Percentiles rank a stretch among this genome's conserved stretches.
Evolutionary conservation across 2,113 vertebrate genomes (phyloP).

Genomic region (Scartelaos histophorus): DNA sequence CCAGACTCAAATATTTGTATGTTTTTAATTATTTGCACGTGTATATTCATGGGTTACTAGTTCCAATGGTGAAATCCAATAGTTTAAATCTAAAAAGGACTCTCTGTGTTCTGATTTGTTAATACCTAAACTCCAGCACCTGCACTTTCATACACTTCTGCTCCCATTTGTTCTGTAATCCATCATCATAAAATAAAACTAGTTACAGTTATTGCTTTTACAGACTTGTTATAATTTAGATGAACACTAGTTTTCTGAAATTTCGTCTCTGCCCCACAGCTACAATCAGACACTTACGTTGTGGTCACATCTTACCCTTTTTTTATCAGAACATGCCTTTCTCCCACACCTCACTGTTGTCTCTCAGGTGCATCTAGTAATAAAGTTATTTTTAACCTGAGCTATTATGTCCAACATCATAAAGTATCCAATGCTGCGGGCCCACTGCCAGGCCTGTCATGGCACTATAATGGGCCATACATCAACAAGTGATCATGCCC

Average conservation of each 20-base stretch:
- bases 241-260: not conserved
- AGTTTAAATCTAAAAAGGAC: too few species aligned
- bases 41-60: too few species aligned
- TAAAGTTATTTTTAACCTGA: constrained; percentile 65
- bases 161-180: too few species aligned
- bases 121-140: too few species aligned
- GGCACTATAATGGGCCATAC: constrained; percentile 58
- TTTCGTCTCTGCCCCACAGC: not conserved
- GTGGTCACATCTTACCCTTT: not conserved
- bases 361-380: constrained; percentile 54
- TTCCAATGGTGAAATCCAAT: too few species aligned
- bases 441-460: constrained; percentile 52
- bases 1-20: too few species aligned
- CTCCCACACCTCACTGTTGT: constrained; percentile 33
- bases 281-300: not conserved
- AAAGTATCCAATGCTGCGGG: constrained; percentile 60
- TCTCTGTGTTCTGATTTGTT: too few species aligned
- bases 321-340: constrained; percentile 19
- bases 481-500: constrained; percentile 51
- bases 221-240: too few species aligned
- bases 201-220: too few species aligned
- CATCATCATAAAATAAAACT: too few species aligned
- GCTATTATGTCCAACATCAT: constrained; percentile 62
- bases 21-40: too few species aligned
- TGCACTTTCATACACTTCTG: too few species aligned